Percentiles rank a stretch among this genome's conserved stretches.
Conservation (phyloP, 2,888 invertebrate genomes). For the Caenorhabditis panamensis region DNA sequence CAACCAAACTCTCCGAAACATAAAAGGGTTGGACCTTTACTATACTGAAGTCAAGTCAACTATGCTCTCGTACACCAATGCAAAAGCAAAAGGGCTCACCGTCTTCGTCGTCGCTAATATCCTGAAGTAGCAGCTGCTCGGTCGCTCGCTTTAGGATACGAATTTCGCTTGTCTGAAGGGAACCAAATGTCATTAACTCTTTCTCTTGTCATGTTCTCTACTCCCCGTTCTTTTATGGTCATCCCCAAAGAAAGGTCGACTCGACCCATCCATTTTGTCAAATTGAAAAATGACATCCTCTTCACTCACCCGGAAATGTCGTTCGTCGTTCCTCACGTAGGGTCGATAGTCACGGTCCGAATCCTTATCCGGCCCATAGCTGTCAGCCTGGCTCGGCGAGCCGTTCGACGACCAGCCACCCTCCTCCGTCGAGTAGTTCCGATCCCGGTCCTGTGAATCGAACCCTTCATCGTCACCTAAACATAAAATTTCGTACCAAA, state of each 20-base stretch:
- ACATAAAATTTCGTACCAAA: neutral
- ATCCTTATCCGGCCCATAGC: conserved; percentile 55
- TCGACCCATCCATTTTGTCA: conserved; percentile 1
- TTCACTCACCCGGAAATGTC: conserved; percentile 34
- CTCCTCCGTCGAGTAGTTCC: conserved; percentile 50
- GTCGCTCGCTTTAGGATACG: conserved; percentile 67
- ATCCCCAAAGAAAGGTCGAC: conserved; percentile 6
- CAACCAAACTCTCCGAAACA: too few relatives aligned
- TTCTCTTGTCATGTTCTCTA: too few relatives aligned
- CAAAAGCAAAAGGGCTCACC: conserved; percentile 43
- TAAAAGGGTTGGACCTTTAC: too few relatives aligned
- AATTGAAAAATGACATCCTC: neutral
- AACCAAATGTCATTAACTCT: conserved; percentile 9
- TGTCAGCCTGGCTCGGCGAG: conserved; percentile 48
- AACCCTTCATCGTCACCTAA: conserved; percentile 61
- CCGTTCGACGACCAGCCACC: conserved; percentile 56
- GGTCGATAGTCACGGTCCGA: conserved; percentile 45
- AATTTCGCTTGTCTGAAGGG: conserved; percentile 55
- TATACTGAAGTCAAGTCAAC: too few relatives aligned
- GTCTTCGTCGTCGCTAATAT: conserved; percentile 71
- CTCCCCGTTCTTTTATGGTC: conserved; percentile 15
- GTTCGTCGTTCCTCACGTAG: conserved; percentile 35
- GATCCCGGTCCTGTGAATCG: conserved; percentile 51
- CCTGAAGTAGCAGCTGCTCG: conserved; percentile 62
- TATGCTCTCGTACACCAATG: too few relatives aligned